Base-by-base conservation (phyloP, 1,140 invertebrate species). In the Steinernema khuongi region DNA sequence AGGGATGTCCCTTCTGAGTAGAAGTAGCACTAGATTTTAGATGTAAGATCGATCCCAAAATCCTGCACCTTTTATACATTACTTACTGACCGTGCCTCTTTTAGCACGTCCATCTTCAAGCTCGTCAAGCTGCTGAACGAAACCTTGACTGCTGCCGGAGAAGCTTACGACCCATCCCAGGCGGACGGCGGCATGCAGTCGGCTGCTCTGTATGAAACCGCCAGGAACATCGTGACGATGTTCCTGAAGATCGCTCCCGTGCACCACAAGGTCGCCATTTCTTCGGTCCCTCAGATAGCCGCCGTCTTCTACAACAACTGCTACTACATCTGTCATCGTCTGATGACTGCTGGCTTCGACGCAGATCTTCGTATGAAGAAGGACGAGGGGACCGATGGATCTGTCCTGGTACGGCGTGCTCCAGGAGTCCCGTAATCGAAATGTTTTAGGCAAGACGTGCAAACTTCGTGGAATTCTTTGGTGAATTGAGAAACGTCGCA, bases 251-350 rank as follows among this genome's bases (percentile, higher is more conserved):
- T 74, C 29, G 72, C 72, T 32, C 70, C 72, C 4, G 18, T 43
- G 11, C 72, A 74, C 41, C 72, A 74, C 32, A 31, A 43, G 28
- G n/a, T n/a, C 18, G 72, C 72, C 4, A 72, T 74, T n/a, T 43
- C 72, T 2, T 33, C 72, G 11, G 72, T 74, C n/a, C 72, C 72
- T 17, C 72, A 74, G 28, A 60, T 60, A 4, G 70, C 72, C 1
- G 72, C 72, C 7, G 70, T 74, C 19, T 74, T 68, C 60, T 74
- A 60, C 70, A 74, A 74, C 70, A 74, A 74, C 72, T 60, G 33
- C 70, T 74, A 74, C 33, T 74, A 75, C 70, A 30, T 74, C 18
- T 74, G 72, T 29, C 72, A 74, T 36, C 71, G 70, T 17, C 71
- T 74, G 17, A 74, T 74, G 36, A 22, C 72, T 26, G 50, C 50